These are phyloP conservation scores for Ellobium chinense DNA, from an alignment of 2,888 invertebrate genomes.

Conservation along the genomic window DNA sequence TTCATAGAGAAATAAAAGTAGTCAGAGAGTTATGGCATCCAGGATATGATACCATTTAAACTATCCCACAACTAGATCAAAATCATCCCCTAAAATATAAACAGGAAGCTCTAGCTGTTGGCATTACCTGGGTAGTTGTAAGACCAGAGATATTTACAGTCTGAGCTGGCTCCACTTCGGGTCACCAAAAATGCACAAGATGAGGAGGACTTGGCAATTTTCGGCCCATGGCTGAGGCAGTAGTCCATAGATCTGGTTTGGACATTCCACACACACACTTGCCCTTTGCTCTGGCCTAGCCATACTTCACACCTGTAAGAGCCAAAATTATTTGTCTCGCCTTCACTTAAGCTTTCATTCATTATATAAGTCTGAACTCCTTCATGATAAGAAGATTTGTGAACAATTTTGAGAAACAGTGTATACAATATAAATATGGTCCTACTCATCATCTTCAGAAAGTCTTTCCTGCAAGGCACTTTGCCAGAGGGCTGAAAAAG, in stretches of 20 bases:
- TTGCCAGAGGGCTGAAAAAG: too few relatives aligned
- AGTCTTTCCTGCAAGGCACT: too few relatives aligned
- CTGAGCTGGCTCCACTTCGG: neutral
- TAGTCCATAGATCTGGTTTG: conserved; percentile 32
- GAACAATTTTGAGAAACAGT: too few relatives aligned
- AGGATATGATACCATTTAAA: neutral
- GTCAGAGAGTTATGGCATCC: neutral
- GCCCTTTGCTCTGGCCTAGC: conserved; percentile 69
- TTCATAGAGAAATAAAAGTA: neutral
- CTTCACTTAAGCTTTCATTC: too few relatives aligned
- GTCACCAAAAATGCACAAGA: conserved; percentile 83
- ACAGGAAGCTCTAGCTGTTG: too few relatives aligned
- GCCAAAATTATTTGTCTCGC: too few relatives aligned
- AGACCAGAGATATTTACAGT: conserved; percentile 81
- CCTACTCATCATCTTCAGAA: too few relatives aligned
- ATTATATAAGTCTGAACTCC: too few relatives aligned
- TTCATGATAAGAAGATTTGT: too few relatives aligned
- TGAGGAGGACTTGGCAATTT: conserved; percentile 66
- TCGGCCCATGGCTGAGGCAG: conserved; percentile 47
- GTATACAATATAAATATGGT: too few relatives aligned
- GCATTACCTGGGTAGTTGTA: conserved; percentile 89
- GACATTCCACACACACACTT: conserved; percentile 58
- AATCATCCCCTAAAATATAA: neutral
- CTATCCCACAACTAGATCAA: neutral
- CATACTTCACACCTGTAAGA: conserved; percentile 65